These are phyloP conservation scores for Smithornis capensis DNA, from an alignment of 2,113 vertebrate species.

Conservation along the genomic window DNA sequence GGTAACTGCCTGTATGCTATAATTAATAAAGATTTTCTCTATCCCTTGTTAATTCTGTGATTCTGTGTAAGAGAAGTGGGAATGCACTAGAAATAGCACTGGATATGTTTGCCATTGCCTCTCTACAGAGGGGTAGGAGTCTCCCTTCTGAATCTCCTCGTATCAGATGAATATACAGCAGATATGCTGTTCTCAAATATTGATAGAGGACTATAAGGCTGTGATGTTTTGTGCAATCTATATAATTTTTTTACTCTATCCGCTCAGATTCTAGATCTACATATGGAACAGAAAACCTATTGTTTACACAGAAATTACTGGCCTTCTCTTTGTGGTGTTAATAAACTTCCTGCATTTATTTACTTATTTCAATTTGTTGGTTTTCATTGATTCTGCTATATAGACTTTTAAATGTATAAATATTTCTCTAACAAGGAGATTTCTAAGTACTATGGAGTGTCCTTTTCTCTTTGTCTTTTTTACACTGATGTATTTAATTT, in stretches of 20 bases:
- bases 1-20: not conserved
- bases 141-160: not conserved
- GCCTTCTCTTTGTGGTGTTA: not conserved
- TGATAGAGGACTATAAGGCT: not conserved
- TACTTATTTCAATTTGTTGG: not conserved
- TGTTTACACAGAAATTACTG: not conserved
- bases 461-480: not conserved
- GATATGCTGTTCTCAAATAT: not conserved
- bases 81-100: not conserved
- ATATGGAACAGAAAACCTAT: not conserved
- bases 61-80: not conserved
- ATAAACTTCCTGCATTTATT: not conserved
- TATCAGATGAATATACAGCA: not conserved
- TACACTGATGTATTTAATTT: not conserved
- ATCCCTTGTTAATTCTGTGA: too few relatives aligned
- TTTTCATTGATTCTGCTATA: not conserved
- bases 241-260: not conserved
- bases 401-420: not conserved
- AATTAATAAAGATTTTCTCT: not conserved
- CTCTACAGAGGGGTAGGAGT: not conserved
- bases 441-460: not conserved
- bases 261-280: not conserved
- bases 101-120: not conserved
- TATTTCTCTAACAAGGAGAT: not conserved
- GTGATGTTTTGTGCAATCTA: not conserved